Evolutionary conservation across 2,888 invertebrate species (phyloP).

Genomic region (Choreutis nemorana): DNA sequence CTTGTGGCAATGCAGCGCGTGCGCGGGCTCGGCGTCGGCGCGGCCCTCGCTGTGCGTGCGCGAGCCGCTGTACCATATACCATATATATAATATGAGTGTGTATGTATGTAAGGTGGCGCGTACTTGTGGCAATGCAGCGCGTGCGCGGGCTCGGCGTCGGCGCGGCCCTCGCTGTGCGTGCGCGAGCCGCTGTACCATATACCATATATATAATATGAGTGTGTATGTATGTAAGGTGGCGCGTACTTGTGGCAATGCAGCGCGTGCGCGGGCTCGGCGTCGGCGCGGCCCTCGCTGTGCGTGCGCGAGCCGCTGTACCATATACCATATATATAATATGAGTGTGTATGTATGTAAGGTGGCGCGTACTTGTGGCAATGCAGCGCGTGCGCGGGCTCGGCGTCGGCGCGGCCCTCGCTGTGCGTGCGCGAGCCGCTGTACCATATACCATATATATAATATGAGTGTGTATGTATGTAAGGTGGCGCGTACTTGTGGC

Average conservation of each 20-base stretch:
- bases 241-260: slow-evolving; percentile 15
- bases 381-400: no score
- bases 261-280: slow-evolving; percentile 65
- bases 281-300: slow-evolving; percentile 69
- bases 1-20: slow-evolving; percentile 25
- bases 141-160: no score
- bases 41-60: slow-evolving; percentile 42
- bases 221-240: no score
- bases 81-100: not conserved
- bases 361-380: no score
- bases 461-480: not conserved
- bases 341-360: no score
- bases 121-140: no score
- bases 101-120: not conserved
- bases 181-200: no score
- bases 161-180: slow-evolving; percentile 70
- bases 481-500: no score
- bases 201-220: no score
- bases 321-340: no score
- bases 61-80: slow-evolving; percentile 13
- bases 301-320: slow-evolving; percentile 63
- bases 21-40: slow-evolving; percentile 1
- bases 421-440: not conserved
- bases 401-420: not conserved
- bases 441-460: not conserved